Base-by-base conservation (phyloP, 2,797 vertebrate species). In the Neomorphus geoffroyi region DNA sequence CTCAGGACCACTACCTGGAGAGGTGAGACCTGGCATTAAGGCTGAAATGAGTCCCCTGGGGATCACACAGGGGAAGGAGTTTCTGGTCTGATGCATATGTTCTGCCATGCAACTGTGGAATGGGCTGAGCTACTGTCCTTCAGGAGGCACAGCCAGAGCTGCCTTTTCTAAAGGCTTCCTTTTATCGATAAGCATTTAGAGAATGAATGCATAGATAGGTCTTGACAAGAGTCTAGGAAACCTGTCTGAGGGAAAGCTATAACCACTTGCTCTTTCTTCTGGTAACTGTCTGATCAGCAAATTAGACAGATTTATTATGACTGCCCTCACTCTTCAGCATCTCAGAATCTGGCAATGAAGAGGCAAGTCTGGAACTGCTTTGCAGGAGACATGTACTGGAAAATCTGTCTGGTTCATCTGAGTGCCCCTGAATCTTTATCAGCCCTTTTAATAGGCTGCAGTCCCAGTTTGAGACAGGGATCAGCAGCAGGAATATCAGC, bases 171-270 rank as follows among this genome's bases (percentile, higher is more conserved):
- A 4, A 50, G 35, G 4, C 7, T 58, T 56, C 18, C 35, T 82
- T 58, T 43, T 10, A 8, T 7, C 14, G 12, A 28, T 18, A 53
- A 19, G n/a, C 4, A 7, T n/a, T 53, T 45, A 6, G 62, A 61
- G 46, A 7, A 28, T 2, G 69, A 60, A 69, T 22, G 11, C 21
- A 24, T n/a, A 57, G 9, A 33, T 0, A 57, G 32, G 9, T 23
- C 27, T 53, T 39, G 53, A n/a, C 30, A 58, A 37, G 21, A 51
- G 18, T 6, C 7, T n/a, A 9, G 21, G 41, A 56, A 33, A 16
- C 11, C 26, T 26, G 18, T 16, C 32, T 0, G 2, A 41, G 24
- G n/a, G 46, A 46, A 53, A 60, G 21, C 12, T 4, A 0, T 51
- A 37, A 37, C 26, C 27, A 6, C 13, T 45, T 60, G 8, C 11